Conservation (phyloP, 2,888 invertebrate species). For the Drosophila pseudotakahashii region DNA sequence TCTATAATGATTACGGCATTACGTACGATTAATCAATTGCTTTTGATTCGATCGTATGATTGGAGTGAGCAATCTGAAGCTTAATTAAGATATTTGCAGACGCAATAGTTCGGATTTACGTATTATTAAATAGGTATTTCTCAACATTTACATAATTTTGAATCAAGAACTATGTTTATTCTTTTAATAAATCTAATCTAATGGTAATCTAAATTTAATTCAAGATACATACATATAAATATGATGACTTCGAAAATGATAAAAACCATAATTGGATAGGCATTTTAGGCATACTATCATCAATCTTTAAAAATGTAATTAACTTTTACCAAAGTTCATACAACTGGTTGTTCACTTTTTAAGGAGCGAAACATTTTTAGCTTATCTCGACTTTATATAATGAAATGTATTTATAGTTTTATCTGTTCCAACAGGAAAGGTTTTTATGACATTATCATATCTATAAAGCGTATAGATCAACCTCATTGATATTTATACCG, state of each 20-base stretch:
- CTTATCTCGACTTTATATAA: not conserved
- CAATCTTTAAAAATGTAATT: not conserved
- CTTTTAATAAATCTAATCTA: too few relatives aligned
- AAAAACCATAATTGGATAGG: too few relatives aligned
- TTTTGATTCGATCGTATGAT: conserved; percentile 1
- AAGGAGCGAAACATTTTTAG: not conserved
- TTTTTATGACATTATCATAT: not conserved
- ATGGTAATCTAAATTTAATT: too few relatives aligned
- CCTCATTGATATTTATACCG: not conserved
- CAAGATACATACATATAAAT: too few relatives aligned
- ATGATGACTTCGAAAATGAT: too few relatives aligned
- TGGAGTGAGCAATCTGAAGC: not conserved
- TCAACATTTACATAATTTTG: too few relatives aligned
- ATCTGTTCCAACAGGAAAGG: not conserved
- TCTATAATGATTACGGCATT: conserved; percentile 7
- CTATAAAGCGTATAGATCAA: not conserved
- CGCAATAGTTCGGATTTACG: not conserved
- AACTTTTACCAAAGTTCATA: not conserved
- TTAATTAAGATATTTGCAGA: conserved; percentile 6
- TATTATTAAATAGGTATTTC: not conserved
- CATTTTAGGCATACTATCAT: too few relatives aligned
- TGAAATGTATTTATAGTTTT: not conserved
- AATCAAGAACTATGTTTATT: too few relatives aligned
- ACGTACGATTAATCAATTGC: conserved; percentile 7
- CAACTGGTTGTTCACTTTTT: not conserved